Evolutionary conservation across 2,888 invertebrate genomes (phyloP).

Genomic region (Diarsia mendica): DNA sequence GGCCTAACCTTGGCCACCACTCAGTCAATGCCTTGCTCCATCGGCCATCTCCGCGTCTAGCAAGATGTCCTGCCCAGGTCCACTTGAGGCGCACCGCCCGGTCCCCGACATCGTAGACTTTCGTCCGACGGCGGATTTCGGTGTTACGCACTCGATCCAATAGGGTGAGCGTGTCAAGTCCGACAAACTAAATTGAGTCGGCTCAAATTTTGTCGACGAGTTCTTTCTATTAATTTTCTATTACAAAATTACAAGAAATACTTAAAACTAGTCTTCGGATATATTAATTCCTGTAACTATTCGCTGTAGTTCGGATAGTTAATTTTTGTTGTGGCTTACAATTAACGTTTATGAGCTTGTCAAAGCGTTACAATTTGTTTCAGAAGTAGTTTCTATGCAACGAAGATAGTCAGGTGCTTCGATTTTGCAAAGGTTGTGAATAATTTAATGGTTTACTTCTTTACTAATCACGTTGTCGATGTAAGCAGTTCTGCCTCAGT

Average conservation of each 20-base stretch:
- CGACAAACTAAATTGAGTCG: too few relatives aligned
- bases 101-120: too few relatives aligned
- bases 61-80: too few relatives aligned
- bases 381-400: background rate
- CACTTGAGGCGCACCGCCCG: too few relatives aligned
- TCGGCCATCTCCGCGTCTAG: too few relatives aligned
- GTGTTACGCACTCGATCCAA: too few relatives aligned
- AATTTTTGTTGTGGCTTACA: background rate
- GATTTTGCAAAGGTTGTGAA: background rate
- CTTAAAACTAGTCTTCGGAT: background rate
- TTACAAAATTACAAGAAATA: slow-evolving; percentile 6
- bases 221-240: slow-evolving; percentile 4
- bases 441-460: background rate
- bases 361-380: slow-evolving; percentile 22
- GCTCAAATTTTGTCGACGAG: background rate
- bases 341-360: slow-evolving; percentile 17
- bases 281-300: slow-evolving; percentile 21
- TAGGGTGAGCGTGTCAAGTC: too few relatives aligned
- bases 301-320: background rate
- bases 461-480: background rate
- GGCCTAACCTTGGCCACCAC: too few relatives aligned
- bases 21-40: too few relatives aligned
- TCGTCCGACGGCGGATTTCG: too few relatives aligned
- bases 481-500: too few relatives aligned
- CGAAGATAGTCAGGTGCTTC: background rate